phyloP scores from a whole-genome alignment of 2,797 vertebrate species.

The Cirrhinus mrigala region DNA sequence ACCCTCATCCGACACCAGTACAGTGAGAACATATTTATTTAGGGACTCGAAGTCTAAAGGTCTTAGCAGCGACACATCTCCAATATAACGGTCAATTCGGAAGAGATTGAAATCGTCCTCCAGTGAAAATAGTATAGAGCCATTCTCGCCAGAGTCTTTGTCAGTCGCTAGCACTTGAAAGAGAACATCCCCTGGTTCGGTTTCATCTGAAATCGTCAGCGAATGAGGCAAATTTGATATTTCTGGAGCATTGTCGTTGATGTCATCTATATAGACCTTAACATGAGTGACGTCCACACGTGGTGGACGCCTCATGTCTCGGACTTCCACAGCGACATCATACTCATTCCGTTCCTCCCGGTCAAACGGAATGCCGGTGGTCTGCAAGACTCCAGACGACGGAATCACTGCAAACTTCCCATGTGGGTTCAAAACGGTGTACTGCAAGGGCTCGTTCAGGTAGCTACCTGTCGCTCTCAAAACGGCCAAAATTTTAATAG shows the following conservation, averaged over 20 bases:
- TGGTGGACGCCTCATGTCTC: conserved; percentile 84
- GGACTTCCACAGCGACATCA: conserved; percentile 85
- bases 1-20: conserved; percentile 87
- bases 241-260: conserved; percentile 90
- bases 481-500: conserved; percentile 78
- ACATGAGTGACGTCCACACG: conserved; percentile 86
- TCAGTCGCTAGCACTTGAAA: conserved; percentile 91
- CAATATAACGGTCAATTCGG: conserved; percentile 88
- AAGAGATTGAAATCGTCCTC: conserved; percentile 90
- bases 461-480: conserved; percentile 82
- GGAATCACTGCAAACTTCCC: conserved; percentile 83
- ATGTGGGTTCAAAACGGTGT: conserved; percentile 85
- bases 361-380: conserved; percentile 87
- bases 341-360: conserved; percentile 85
- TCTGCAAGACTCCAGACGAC: conserved; percentile 90
- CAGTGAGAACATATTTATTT: conserved; percentile 88
- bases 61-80: conserved; percentile 91
- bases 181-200: conserved; percentile 92
- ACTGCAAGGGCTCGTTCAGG: conserved; percentile 90
- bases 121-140: conserved; percentile 84
- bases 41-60: conserved; percentile 91
- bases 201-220: conserved; percentile 86
- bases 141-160: conserved; percentile 87
- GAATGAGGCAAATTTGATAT: conserved; percentile 92
- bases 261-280: conserved; percentile 88